Evolutionary conservation across 1,140 invertebrate genomes (phyloP), one percentile per base, ranked within the genome.

Genomic region (Leptopilina clavipes): DNA sequence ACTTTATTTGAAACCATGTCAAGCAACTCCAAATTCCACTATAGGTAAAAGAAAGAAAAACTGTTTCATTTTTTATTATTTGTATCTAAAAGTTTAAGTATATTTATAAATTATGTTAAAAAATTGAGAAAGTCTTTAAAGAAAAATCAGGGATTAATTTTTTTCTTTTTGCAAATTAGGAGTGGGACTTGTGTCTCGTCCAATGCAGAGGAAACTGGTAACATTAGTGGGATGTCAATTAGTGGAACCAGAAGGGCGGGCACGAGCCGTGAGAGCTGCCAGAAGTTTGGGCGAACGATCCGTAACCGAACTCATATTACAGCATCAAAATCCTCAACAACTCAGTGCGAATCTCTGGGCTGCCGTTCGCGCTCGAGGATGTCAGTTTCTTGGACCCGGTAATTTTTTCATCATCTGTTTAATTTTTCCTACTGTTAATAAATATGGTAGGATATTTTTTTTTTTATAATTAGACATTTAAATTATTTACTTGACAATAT

Each of bases 341-440:
- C 89, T 98, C 3, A 97, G 96, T 72, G 95, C 96, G 8, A 97
- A 98, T 91, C 91, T 99, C 17, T 99, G 98, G 98, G 97, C 97
- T 45, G 98, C 98, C 65, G 98, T 99, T 3, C 90, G 98, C 76
- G 96, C 97, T 3, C 92, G 98, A 73, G 98, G 98, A 43, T 99
- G 98, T 89, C 98, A 99, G 89, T 99, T 99, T 91, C 93, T 99
- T 14, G 98, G 98, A n/a, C 98, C 98, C 81, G 94, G 94, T 94
- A 89, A 83, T n/a, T 74, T n/a, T 48, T 22, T 45, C 14, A 14
- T 45, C 18, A 37, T 25, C 45, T 74, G 1, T 19, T 52, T 14
- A 70, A 40, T 43, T 17, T 19, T 73, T 8, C 5, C 17, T 37
- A 31, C 8, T 72, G n/a, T n/a, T n/a, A n/a, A n/a, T n/a, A n/a